Percentiles rank a stretch among this genome's conserved stretches.
These are phyloP conservation scores for Cydia amplana DNA, from an alignment of 1,140 invertebrate species.

Conservation along the genomic window DNA sequence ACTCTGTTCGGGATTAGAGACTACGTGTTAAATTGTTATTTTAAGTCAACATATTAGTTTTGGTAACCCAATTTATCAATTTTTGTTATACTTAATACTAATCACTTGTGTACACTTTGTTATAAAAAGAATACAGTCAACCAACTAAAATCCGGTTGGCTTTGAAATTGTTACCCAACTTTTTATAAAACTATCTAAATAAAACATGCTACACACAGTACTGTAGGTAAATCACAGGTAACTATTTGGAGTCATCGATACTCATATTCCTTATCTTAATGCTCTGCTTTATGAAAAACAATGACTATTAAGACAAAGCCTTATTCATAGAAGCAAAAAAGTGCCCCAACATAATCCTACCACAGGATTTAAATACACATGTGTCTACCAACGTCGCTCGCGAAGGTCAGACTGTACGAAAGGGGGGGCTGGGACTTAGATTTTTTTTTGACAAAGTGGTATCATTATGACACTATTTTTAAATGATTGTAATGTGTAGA, in stretches of 20 bases:
- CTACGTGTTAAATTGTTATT: no score
- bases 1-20: no score
- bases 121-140: background rate
- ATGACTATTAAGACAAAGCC: slow-evolving; percentile 1
- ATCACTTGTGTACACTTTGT: background rate
- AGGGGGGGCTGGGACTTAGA: no score
- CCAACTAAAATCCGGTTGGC: no score
- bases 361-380: background rate
- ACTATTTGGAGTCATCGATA: background rate
- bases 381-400: background rate
- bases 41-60: no score
- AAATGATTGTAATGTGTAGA: no score
- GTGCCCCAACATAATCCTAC: background rate
- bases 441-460: no score
- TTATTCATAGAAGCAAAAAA: background rate
- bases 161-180: no score
- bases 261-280: background rate
- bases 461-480: no score
- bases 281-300: background rate
- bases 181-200: no score
- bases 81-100: background rate
- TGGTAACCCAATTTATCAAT: no score
- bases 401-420: no score
- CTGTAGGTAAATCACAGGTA: background rate
- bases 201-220: background rate